Evolutionary conservation across 2,113 vertebrate genomes (phyloP), one percentile per base, ranked within the genome.

Genomic region (Grus americana): DNA sequence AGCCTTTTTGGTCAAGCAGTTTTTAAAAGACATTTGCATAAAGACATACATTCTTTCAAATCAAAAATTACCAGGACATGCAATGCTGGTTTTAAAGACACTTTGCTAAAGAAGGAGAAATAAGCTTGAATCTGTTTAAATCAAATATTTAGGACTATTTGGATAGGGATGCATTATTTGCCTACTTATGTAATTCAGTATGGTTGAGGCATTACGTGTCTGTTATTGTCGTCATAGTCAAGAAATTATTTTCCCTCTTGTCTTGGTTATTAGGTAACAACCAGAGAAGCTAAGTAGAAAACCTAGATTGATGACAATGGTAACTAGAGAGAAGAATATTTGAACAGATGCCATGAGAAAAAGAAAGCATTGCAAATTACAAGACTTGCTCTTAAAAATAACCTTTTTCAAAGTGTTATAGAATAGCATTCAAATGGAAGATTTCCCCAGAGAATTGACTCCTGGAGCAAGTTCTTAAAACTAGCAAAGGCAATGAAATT

Each of bases 11-110:
- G 49, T 81, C 91, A 88, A 94, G 66, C 38, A 74, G 66, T 29
- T 87, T 85, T 92, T 95, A 58, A 96, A 96, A 76, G 72, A 26
- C n/a, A 93, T 96, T 98, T 97, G 85, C 88, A 96, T 97, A 89
- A 92, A 94, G 66, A 81, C 61, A 38, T 34, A 49, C 50, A 59
- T 91, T 88, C 85, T 91, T 94, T 97, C 76, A 82, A 93, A 94
- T 78, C 73, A 90, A 95, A 96, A 67, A 70, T 94, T 87, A 70
- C 68, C 29, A 72, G 50, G 15, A 36, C 8, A 47, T 29, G 22
- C 36, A 80, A 83, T 70, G 23, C 15, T 84, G 15, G 5, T n/a
- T 87, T 74, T 52, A 76, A 68, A 81, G 11, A 78, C 6, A 57
- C 15, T 78, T 74, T 11, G 11, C n/a, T 61, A 49, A 79, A 73